Base-by-base conservation (phyloP, 2,888 invertebrate species). In the Brenthis hecate region DNA sequence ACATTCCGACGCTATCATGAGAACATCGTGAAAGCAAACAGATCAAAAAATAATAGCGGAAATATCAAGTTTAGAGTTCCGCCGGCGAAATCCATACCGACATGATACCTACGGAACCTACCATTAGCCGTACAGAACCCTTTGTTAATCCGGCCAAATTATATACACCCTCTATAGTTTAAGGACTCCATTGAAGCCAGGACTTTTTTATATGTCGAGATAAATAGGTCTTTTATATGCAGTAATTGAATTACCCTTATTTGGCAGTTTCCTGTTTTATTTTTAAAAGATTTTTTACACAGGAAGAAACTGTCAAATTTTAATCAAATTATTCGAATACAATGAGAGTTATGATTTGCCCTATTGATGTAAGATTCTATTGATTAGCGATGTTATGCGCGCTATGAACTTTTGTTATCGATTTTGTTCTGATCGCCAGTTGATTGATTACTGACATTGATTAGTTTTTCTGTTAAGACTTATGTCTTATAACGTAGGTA, bases 291-390 rank as follows among this genome's bases (percentile, higher is more conserved):
- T 65, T 76, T 80, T 78, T 76, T 69, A 69, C 72, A 83, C 88
- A 87, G 89, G 89, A 90, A 86, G 85, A 76, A 86, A 83, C 81
- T 76, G 89, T 90, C 89, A 90, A 87, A 86, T 84, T 86, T 89
- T 90, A 90, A 90, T 90, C 87, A 89, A 90, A 90, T 90, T 89
- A 89, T 75, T 81, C 72, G 72, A 72, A 83, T 79, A 89, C 76
- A 80, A 73, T 68, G 75, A 68, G 77, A 78, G 80, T 88, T 89
- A 89, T 89, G 89, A 89, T 88, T 87, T 81, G 76, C 75, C 75
- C 79, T 74, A 72, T 71, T 74, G 66, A 73, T 72, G 65, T 71
- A 68, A 75, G 73, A 69, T 73, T 71, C 75, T 77, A 80, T 80
- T 75, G 77, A 78, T 75, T 68, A 68, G 54, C 66, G 53, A 55